Conservation (phyloP, 1,140 invertebrate species). For the Bombus pascuorum region DNA sequence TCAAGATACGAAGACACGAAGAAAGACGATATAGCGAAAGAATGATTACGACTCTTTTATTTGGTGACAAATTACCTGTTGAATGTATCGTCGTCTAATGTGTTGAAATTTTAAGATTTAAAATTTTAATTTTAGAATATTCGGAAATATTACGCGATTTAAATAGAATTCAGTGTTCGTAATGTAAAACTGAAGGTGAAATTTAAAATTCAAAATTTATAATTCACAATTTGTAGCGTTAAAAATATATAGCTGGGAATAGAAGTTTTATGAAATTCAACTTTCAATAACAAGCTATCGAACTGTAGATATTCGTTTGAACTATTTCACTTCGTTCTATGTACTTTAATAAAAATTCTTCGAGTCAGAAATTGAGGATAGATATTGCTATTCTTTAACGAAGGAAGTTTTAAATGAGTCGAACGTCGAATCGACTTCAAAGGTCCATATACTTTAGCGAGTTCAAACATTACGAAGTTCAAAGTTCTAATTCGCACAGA, state of each 20-base stretch:
- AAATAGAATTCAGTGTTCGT: too few relatives aligned
- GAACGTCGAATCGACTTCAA: constrained; percentile 15
- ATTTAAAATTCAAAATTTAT: background rate
- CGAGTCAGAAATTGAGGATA: background rate
- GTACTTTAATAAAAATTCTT: background rate
- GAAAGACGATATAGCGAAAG: too few relatives aligned
- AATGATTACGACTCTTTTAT: background rate
- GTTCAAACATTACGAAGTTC: constrained; percentile 30
- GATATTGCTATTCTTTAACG: constrained; percentile 18
- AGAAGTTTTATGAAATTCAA: background rate
- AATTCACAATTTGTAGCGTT: background rate
- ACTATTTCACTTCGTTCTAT: background rate
- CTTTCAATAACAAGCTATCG: background rate
- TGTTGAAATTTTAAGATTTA: background rate
- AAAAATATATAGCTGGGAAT: background rate
- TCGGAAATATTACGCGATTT: background rate
- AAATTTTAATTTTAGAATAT: background rate
- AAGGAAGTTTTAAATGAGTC: constrained; percentile 19
- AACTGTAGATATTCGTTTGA: background rate
- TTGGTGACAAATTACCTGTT: background rate
- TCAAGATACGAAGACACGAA: too few relatives aligned
- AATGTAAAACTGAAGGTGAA: too few relatives aligned
- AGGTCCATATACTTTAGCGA: constrained; percentile 7
- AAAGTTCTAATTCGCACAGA: constrained; percentile 30
- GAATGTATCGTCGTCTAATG: background rate